Conservation (phyloP, 2,888 invertebrate species). For the Theretra japonica region DNA sequence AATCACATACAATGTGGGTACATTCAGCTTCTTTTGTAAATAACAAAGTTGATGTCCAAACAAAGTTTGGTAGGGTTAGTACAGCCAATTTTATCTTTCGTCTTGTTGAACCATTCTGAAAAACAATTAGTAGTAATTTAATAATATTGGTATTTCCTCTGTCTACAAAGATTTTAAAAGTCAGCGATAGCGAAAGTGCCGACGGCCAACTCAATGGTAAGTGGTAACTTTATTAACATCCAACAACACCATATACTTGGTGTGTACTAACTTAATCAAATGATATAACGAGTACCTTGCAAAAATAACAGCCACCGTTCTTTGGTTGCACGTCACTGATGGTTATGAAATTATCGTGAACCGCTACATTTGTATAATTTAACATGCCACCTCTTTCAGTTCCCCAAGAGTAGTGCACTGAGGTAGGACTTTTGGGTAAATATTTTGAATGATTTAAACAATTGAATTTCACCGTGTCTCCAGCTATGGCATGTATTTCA, state of each 20-base stretch:
- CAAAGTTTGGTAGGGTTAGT: slow-evolving; percentile 1
- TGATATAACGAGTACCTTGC: slow-evolving; percentile 48
- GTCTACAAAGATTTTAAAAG: no score
- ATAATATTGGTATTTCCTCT: no score
- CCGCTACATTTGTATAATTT: slow-evolving; percentile 46
- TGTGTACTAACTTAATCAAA: slow-evolving; percentile 16
- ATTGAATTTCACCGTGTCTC: slow-evolving; percentile 50
- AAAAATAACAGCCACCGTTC: slow-evolving; percentile 58
- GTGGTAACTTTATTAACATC: no score
- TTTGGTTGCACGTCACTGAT: slow-evolving; percentile 46
- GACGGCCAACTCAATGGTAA: no score
- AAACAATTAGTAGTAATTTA: no score
- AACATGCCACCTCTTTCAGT: slow-evolving; percentile 49
- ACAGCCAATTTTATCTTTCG: slow-evolving; percentile 6
- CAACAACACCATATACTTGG: no score
- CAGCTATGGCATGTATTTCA: slow-evolving; percentile 51
- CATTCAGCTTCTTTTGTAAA: slow-evolving; percentile 3
- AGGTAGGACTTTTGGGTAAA: not conserved
- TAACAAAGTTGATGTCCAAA: not conserved
- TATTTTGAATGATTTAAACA: slow-evolving; percentile 39
- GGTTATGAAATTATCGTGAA: slow-evolving; percentile 42
- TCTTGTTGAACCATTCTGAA: slow-evolving; percentile 1
- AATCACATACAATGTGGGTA: not conserved
- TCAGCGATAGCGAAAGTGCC: no score
- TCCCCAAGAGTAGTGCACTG: slow-evolving; percentile 44